Base-by-base conservation (phyloP, 2,113 vertebrate genomes). In the Ailurus styani region DNA sequence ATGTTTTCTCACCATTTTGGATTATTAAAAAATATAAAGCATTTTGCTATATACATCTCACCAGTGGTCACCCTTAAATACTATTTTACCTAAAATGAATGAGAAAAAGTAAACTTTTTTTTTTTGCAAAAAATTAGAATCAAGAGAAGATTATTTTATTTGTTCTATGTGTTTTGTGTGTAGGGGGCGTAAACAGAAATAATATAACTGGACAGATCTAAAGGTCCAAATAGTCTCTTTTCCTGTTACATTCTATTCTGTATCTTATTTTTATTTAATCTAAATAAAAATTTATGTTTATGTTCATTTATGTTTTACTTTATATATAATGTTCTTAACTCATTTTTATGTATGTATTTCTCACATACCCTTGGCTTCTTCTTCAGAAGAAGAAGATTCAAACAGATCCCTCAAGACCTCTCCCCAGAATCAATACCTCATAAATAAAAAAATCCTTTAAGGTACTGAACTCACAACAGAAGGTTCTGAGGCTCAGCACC, bases 291-390 rank as follows among this genome's bases (percentile, higher is more conserved):
- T n/a, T n/a, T n/a, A n/a, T n/a, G n/a, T n/a, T n/a, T n/a, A n/a
- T n/a, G 91, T 54, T 89, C 21, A 81, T 50, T 82, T 45, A 77
- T 73, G 87, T 91, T 93, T 96, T 54, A 68, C n/a, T 81, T 84
- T 31, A 68, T 57, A 62, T 89, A 45, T 78, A 82, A 73, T 55
- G 10, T 64, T 78, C 31, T 96, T 79, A 81, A 94, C 5, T 87
- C 40, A 60, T 75, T 75, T 90, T 91, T 21, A 70, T 50, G 54
- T 79, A 91, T 62, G 8, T 73, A 95, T 72, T 88, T 97, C 20
- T 93, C 52, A 13, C 10, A 31, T 93, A n/a, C 20, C 45, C 57
- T 95, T 89, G n/a, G 37, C 42, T 64, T 95, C 52, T 64, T 95
- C 52, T 88, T 73, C 50, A 62, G 78, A 21, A 84, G 55, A 50